Evolutionary conservation across 2,888 invertebrate species (phyloP), one percentile per base, ranked within the genome.

Genomic region (Lepidochrysops patricia): DNA sequence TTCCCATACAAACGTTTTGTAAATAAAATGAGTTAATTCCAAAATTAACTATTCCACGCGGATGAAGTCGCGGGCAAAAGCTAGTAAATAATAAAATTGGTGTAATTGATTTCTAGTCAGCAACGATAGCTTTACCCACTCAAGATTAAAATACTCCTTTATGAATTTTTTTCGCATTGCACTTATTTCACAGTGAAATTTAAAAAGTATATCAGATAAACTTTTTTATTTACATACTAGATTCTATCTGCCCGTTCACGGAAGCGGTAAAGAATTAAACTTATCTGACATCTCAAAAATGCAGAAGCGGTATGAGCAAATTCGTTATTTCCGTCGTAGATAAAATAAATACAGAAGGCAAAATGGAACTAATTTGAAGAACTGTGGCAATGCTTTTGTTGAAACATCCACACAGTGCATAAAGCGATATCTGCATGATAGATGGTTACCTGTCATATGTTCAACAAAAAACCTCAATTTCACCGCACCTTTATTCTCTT

Each of bases 361-460:
- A 56, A 32, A n/a, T 56, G 32, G 13, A 57, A 32, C 57, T 57
- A 34, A 57, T 57, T 34, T 35, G 34, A 34, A 34, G n/a, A 37
- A 4, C 26, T 13, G 12, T 13, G 12, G 7, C 57, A 43, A 37
- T 57, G n/a, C 13, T 43, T 56, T 58, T 61, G 43, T 58, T 48
- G 62, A 62, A 60, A 60, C 60, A 65, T 58, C 62, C 60, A 64
- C 57, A 52, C 57, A 61, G 62, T 66, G 62, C 66, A 69, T 69
- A 67, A 76, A 72, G 75, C 72, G 76, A 76, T 84, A 79, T 80
- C 75, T 66, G 71, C 63, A 72, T 84, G 83, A 84, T 82, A 72
- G 80, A 84, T 83, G 79, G 74, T 68, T 73, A 70, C 71, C 69
- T 68, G 64, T 70, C 72, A 72, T 64, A 64, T 68, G 68, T 69